Base-by-base conservation (phyloP, 1,140 invertebrate genomes). In the Scaptodrosophila lebanonensis region DNA sequence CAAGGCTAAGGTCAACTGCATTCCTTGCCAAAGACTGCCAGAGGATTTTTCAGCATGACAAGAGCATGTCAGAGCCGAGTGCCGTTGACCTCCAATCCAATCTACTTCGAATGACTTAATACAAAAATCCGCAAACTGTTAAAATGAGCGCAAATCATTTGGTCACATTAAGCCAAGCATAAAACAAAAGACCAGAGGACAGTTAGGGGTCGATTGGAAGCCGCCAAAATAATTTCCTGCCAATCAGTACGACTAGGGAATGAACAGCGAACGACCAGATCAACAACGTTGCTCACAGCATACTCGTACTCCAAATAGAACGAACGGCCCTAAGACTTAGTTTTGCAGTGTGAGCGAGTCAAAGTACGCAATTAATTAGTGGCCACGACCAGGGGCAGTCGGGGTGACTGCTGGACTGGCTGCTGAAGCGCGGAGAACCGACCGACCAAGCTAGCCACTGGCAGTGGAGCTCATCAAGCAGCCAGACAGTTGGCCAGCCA, bases 311-410 rank as follows among this genome's bases (percentile, higher is more conserved):
- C n/a, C n/a, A n/a, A n/a, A n/a, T n/a, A n/a, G n/a, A n/a, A n/a
- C n/a, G n/a, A n/a, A n/a, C n/a, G n/a, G n/a, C n/a, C 22, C 4
- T 15, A 13, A 17, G 17, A 20, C 20, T 8, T 20, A 30, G 51
- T 47, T 47, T 60, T 40, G 43, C 48, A 58, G 50, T 61, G 49
- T 56, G 52, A 50, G 38, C 33, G 16, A 54, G 54, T 64, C 56
- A 66, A 54, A 72, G 59, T 69, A 79, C 68, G 64, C 68, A 69
- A 79, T 79, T 79, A 79, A 79, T 79, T 79, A 79, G 65, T 51
- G 35, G 60, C 49, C 50, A 36, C 52, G 52, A 44, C 45, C 35
- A 51, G 54, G 63, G 44, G 50, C 47, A 58, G 51, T 32, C 18
- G 29, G 18, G 20, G 33, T 13, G 8, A 30, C 47, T 43, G 47